Evolutionary conservation across 2,113 vertebrate species (phyloP).

Genomic region (Azemiops feae): DNA sequence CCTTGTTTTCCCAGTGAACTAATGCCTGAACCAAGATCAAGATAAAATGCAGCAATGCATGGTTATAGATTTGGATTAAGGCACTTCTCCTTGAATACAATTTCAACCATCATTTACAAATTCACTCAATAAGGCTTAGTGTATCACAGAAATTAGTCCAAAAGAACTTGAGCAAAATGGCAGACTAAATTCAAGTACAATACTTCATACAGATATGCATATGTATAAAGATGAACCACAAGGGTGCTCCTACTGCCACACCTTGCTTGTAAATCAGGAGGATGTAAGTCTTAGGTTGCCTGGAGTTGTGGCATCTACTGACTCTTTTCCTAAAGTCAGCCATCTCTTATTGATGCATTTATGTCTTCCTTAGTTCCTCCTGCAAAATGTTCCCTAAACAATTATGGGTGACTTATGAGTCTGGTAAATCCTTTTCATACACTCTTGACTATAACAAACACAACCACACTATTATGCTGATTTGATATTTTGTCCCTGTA

Average conservation of each 20-base stretch:
- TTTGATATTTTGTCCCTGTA: neutral
- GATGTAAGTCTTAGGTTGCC: neutral
- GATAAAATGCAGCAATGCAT: neutral
- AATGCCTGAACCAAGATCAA: neutral
- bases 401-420: neutral
- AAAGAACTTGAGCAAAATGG: neutral
- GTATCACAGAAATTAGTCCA: neutral
- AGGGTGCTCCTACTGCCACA: neutral
- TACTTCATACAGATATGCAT: neutral
- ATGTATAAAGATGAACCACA: neutral
- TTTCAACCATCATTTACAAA: neutral
- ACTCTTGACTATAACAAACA: slow-evolving; percentile 3
- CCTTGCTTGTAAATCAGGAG: neutral
- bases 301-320: neutral
- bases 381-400: neutral
- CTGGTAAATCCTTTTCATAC: neutral
- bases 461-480: slow-evolving; percentile 9
- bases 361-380: neutral
- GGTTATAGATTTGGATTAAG: neutral
- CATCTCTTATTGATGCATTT: neutral
- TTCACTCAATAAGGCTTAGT: neutral
- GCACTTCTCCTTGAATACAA: neutral
- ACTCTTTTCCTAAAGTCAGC: neutral
- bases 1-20: neutral
- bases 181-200: neutral